Base-by-base conservation (phyloP, 2,888 invertebrate species). In the Emmelina monodactyla region DNA sequence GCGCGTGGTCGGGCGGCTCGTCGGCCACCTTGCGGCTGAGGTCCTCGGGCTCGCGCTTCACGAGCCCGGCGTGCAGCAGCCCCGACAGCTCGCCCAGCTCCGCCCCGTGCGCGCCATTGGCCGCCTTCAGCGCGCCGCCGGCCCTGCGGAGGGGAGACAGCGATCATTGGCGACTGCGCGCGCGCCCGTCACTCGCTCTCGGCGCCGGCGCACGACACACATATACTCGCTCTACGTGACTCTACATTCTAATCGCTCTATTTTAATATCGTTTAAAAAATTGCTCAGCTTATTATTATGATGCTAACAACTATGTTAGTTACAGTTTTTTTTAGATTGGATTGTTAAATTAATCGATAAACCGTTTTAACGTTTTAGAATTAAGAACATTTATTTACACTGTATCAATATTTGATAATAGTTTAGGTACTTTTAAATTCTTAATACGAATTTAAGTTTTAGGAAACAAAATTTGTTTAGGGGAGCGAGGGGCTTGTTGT, bases 11-110 rank as follows among this genome's bases (percentile, higher is more conserved):
- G 65, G 71, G 68, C 57, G 84, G 84, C 68, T 82, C 82, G 65
- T 82, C 83, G 66, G 82, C 82, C 69, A 83, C 75, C 79, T 86
- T 86, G 67, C 86, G 83, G 82, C 89, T 89, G 51, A 90, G 83
- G 69, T 91, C 91, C 80, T 90, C 90, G 56, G 90, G 90, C 73
- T 90, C 91, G 65, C 89, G 85, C 79, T 90, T 90, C 67, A 89
- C 88, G 63, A 85, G 84, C 61, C 84, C 85, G 64, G 85, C 82
- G 71, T 84, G 83, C 49, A 85, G 82, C 71, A 85, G 83, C 50
- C 80, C 79, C 64, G 78, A 80, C 62, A 78, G 82, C 61, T 81
- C 82, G 69, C 67, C 84, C 83, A 83, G 84, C 83, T 85, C 85
- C 85, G 79, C 85, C 84, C 68, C 85, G 83, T 75, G 78, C 70